Evolutionary conservation across 2,888 invertebrate species (phyloP).

Genomic region (Macrosoma leucophasiata): DNA sequence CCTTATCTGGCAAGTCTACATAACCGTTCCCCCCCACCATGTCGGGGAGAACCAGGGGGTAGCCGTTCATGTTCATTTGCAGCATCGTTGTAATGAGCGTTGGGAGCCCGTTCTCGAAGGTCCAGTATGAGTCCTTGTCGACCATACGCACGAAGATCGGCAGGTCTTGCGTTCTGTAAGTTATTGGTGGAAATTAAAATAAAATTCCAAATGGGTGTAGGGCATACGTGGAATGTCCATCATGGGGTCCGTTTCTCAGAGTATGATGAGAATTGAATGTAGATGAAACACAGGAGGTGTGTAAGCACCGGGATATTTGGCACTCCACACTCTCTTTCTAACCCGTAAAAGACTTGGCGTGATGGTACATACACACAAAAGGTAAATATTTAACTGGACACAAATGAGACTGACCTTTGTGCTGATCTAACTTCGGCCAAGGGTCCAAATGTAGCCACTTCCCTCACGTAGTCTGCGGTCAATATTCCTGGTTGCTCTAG

Average conservation of each 20-base stretch:
- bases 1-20: slow-evolving; percentile 68
- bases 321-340: no score
- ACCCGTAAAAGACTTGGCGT: no score
- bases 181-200: no score
- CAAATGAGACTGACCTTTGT: slow-evolving; percentile 39
- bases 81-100: slow-evolving; percentile 83
- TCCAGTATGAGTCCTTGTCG: slow-evolving; percentile 83
- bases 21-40: slow-evolving; percentile 82
- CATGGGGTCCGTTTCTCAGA: no score
- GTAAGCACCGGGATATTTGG: no score
- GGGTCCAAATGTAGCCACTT: slow-evolving; percentile 75
- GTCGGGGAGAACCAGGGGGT: slow-evolving; percentile 84
- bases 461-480: slow-evolving; percentile 73
- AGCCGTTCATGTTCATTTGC: slow-evolving; percentile 78
- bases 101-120: slow-evolving; percentile 80
- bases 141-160: slow-evolving; percentile 84
- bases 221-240: no score
- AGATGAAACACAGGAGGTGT: no score
- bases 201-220: no score
- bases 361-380: no score
- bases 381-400: not conserved
- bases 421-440: slow-evolving; percentile 71
- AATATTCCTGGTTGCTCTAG: slow-evolving; percentile 71
- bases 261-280: no score
- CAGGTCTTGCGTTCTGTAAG: slow-evolving; percentile 77